Conservation (phyloP, 2,888 invertebrate genomes). For the Brenthis hecate region DNA sequence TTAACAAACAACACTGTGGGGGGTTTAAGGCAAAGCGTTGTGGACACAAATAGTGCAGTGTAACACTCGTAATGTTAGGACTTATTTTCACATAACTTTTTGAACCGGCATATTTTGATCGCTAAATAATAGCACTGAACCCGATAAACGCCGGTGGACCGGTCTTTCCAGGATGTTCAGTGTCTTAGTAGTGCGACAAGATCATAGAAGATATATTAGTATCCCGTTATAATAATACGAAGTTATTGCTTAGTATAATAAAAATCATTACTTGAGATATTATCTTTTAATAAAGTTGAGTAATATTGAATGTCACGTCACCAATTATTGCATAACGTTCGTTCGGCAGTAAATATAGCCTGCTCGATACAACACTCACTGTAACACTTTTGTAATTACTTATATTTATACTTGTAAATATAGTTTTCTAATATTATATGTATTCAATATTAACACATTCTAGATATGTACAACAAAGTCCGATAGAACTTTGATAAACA, state of each 20-base stretch:
- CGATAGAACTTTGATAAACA: too few relatives aligned
- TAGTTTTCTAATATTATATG: too few relatives aligned
- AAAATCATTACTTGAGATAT: neutral
- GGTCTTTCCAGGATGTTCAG: conserved; percentile 39
- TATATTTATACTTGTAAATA: too few relatives aligned
- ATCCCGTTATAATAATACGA: conserved; percentile 33
- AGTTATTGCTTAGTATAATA: conserved; percentile 16
- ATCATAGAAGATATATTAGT: conserved; percentile 33
- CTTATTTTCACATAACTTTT: conserved; percentile 35
- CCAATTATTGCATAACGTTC: neutral
- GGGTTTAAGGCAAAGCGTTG: too few relatives aligned
- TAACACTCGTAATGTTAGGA: conserved; percentile 1
- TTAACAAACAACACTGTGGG: too few relatives aligned
- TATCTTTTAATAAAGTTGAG: conserved; percentile 1
- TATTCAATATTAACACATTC: too few relatives aligned
- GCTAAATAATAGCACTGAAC: conserved; percentile 40
- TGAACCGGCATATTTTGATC: conserved; percentile 40
- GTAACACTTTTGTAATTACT: too few relatives aligned
- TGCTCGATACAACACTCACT: too few relatives aligned
- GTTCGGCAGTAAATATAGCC: too few relatives aligned
- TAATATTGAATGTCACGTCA: neutral
- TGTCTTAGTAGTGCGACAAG: conserved; percentile 27
- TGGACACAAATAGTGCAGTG: neutral
- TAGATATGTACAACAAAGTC: too few relatives aligned
- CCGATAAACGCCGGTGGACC: conserved; percentile 37